Base-by-base conservation (phyloP, 30 jellyfish, hydroid and myxozoan genomes). In the Hydractinia echinata region DNA sequence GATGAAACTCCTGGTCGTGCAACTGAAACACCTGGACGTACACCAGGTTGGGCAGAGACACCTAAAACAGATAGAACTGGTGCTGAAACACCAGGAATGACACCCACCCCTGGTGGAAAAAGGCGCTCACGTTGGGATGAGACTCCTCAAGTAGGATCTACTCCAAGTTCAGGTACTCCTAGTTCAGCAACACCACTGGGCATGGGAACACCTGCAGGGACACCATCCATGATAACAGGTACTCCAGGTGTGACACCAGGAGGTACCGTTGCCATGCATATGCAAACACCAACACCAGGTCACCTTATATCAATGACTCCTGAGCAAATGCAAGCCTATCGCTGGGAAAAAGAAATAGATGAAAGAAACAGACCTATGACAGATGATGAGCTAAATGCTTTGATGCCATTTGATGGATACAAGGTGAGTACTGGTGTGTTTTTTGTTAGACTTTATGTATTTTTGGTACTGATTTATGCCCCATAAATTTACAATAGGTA, bases 31-130 rank as follows among this genome's bases (percentile, higher is more conserved):
- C 99, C 99, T 6, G 99, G 99, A 20, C 85, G 99, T 64, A 93
- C 99, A 39, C 99, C 99, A 2, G 99, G 99, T 16, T 93, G 99
- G 99, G 99, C 99, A 20, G 99, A 94, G 66, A 94, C 99, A 7
- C 99, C 99, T 20, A 81, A 93, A 73, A 94, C 97, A 19, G 99
- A 94, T 73, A 90, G 97, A 5, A 76, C 87, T 11, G 97, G 99
- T 21, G 92, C 96, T 6, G 97, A 94, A 61, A 94, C 99, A 9
- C 99, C 99, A 60, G 97, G 97, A 13, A 94, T 89, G 99, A 94
- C 99, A 10, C 97, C 99, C 9, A 89, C 99, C 16, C 97, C 99
- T 5, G 92, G 94, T 19, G 96, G 97, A 15, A 94, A 94, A 81
- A 83, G 97, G 14, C 76, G 96, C 54, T 88, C 97, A 14, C 92